phyloP scores from a whole-genome alignment of 2,888 invertebrate genomes.

The Tachina fera region DNA sequence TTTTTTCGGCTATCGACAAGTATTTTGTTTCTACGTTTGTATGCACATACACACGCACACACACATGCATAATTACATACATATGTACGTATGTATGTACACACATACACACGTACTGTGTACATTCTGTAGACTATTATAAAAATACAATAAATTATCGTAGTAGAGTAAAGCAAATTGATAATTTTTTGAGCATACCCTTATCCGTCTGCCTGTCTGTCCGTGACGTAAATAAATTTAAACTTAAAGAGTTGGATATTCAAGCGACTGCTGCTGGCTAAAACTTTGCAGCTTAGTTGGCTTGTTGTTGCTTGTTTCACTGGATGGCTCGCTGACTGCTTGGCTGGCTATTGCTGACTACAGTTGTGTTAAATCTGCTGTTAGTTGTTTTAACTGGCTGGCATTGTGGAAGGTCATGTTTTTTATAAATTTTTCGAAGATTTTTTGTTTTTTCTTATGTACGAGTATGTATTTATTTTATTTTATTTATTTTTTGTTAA shows the following conservation, averaged over 20 bases:
- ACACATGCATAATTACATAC: not conserved
- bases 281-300: constrained; percentile 44
- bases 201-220: constrained; percentile 21
- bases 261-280: constrained; percentile 66
- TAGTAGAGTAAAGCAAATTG: constrained; percentile 36
- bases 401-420: constrained; percentile 82
- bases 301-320: constrained; percentile 19
- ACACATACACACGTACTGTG: not conserved
- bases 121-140: not conserved
- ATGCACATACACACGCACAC: constrained; percentile 5
- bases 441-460: constrained; percentile 43
- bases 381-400: constrained; percentile 77
- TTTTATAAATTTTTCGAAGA: constrained; percentile 66
- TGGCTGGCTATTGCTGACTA: constrained; percentile 16
- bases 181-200: constrained; percentile 50
- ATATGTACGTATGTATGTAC: not conserved
- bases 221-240: constrained; percentile 68
- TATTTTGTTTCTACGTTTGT: constrained; percentile 53
- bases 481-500: constrained; percentile 18
- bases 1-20: constrained; percentile 72
- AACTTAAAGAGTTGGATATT: constrained; percentile 69
- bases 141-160: constrained; percentile 1
- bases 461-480: not conserved
- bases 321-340: constrained; percentile 20
- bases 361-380: constrained; percentile 45